Evolutionary conservation across 2,888 invertebrate genomes (phyloP).

Genomic region (Leptinotarsa rubiginosa): DNA sequence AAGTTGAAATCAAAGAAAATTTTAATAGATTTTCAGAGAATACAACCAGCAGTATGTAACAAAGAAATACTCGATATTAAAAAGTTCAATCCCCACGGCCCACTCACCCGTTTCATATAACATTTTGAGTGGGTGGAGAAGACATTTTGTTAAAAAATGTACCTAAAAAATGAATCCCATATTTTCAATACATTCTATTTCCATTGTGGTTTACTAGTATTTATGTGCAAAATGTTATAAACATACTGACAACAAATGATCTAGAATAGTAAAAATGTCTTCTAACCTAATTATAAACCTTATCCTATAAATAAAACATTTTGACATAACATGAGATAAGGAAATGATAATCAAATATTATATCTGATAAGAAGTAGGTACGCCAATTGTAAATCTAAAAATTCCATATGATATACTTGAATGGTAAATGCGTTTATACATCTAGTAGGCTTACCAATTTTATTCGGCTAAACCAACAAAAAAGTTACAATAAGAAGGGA

Average conservation of each 20-base stretch:
- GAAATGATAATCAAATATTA: slow-evolving; percentile 29
- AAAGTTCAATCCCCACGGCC: slow-evolving; percentile 14
- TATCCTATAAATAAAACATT: slow-evolving; percentile 50
- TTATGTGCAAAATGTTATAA: not conserved
- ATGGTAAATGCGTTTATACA: not conserved
- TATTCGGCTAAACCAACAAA: slow-evolving; percentile 50
- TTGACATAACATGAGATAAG: slow-evolving; percentile 50
- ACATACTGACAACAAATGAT: not conserved
- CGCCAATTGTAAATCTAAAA: not conserved
- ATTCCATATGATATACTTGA: not conserved
- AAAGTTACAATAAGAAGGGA: slow-evolving; percentile 30
- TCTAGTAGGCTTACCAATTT: slow-evolving; percentile 43
- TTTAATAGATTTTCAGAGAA: no score
- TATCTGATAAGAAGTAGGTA: slow-evolving; percentile 13
- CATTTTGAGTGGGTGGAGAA: slow-evolving; percentile 7
- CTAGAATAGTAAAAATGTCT: slow-evolving; percentile 54
- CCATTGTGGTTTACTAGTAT: not conserved
- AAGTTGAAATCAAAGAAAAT: no score
- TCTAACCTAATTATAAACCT: slow-evolving; percentile 64
- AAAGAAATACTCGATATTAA: not conserved
- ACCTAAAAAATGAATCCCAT: not conserved
- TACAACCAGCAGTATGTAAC: no score
- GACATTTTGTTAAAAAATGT: slow-evolving; percentile 3
- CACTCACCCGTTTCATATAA: slow-evolving; percentile 5
- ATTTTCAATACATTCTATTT: no score